Evolutionary conservation across 2,797 vertebrate species (phyloP), one percentile per base, ranked within the genome.

Genomic region (Emys orbicularis): DNA sequence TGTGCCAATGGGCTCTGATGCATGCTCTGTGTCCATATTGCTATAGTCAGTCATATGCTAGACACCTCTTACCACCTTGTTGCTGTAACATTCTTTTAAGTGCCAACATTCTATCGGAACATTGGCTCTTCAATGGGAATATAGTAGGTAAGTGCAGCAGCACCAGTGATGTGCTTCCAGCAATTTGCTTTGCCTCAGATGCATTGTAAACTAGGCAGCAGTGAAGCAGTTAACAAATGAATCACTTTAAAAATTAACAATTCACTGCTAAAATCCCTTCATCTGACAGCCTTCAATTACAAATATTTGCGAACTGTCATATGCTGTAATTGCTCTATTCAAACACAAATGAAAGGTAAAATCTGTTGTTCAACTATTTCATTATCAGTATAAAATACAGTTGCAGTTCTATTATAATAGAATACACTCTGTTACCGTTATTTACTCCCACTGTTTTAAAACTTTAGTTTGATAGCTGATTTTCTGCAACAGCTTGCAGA

Each of bases 371-470:
- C 81, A 96, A 89, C 50, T 85, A 89, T 56, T 88, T 93, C 49
- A 90, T 95, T 90, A 96, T 37, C 61, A 1, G 1, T 12, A 57
- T 88, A 95, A 95, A 74, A 91, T 1, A 77, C 18, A 92, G 53
- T 72, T 79, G 1, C n/a, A 79, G 81, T 90, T 81, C 74, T 95
- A 61, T 88, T 90, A 89, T 41, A 82, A 68, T 77, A 82, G 80
- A 88, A 74, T 57, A 49, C 37, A 85, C 86, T 86, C 57, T 81
- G 68, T 79, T 95, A 93, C 91, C 89, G 59, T 80, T 92, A 95
- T 91, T 96, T 97, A 94, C 41, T 97, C 59, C 12, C 57, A 89
- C n/a, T 54, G 29, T 85, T 97, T 96, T 83, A 94, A 96, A 95
- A 95, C 27, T 27, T 47, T 5, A 34, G 27, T 72, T 89, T 95